Evolutionary conservation across 1,140 invertebrate species (phyloP).

Genomic region (Nymphalis io): DNA sequence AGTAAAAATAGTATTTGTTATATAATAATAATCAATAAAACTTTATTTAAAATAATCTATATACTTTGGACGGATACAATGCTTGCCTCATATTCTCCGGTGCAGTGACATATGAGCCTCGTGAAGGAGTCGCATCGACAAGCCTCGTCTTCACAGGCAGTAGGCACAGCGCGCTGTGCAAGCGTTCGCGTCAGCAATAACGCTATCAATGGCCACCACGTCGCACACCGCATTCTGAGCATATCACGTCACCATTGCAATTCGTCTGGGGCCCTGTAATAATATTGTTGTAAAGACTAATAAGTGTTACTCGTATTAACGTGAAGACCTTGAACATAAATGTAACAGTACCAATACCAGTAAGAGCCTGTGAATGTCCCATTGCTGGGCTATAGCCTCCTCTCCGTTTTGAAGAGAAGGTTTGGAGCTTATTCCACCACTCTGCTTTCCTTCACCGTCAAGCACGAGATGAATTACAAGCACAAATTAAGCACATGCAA

Average conservation of each 20-base stretch:
- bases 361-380: no score
- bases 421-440: no score
- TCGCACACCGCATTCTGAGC: constrained; percentile 59
- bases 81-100: constrained; percentile 78
- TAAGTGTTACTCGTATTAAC: no score
- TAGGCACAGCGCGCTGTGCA: constrained; percentile 65
- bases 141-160: constrained; percentile 80
- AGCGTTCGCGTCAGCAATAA: constrained; percentile 51
- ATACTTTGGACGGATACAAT: neutral
- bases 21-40: neutral
- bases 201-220: constrained; percentile 57
- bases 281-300: no score
- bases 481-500: no score
- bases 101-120: constrained; percentile 82
- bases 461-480: no score
- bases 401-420: no score
- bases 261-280: neutral
- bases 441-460: no score
- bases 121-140: constrained; percentile 82
- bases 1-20: constrained; percentile 37
- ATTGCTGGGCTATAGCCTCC: no score
- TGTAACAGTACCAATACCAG: no score
- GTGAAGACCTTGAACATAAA: no score
- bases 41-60: neutral
- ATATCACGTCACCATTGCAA: constrained; percentile 71